phyloP scores from a whole-genome alignment of 2,113 vertebrate genomes.

The Macrotis lagotis region DNA sequence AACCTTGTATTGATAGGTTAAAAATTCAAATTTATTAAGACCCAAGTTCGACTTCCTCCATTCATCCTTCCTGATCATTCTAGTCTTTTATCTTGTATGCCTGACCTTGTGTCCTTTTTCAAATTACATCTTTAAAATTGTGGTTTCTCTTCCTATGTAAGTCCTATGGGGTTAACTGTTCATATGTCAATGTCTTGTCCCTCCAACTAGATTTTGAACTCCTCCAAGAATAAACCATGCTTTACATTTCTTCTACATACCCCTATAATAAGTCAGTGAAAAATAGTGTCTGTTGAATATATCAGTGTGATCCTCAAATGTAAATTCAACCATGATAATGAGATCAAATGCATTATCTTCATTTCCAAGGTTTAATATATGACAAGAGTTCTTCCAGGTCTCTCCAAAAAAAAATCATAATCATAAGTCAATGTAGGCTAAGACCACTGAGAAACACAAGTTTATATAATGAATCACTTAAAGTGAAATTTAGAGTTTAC shows the following conservation, averaged over 20 bases:
- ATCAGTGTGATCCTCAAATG: neutral
- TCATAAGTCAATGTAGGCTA: neutral
- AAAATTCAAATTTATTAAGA: neutral
- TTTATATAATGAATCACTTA: neutral
- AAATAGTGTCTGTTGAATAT: neutral
- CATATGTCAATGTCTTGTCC: neutral
- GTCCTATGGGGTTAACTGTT: neutral
- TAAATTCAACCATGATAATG: neutral
- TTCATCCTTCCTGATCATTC: neutral
- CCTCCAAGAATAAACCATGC: neutral
- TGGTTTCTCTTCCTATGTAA: neutral
- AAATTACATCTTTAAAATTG: neutral
- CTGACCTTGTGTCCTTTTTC: neutral
- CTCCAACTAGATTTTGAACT: neutral
- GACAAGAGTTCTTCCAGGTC: neutral
- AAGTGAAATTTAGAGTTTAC: neutral
- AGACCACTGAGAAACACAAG: neutral
- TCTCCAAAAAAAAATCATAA: neutral
- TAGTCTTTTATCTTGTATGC: neutral
- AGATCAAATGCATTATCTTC: neutral
- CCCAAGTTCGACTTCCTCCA: neutral
- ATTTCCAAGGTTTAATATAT: neutral
- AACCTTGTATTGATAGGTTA: neutral
- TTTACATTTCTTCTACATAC: neutral
- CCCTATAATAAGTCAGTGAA: neutral